These are phyloP conservation scores for Diplosoma virens DNA, from an alignment of 23 tunicate species.

Conservation along the genomic window DNA sequence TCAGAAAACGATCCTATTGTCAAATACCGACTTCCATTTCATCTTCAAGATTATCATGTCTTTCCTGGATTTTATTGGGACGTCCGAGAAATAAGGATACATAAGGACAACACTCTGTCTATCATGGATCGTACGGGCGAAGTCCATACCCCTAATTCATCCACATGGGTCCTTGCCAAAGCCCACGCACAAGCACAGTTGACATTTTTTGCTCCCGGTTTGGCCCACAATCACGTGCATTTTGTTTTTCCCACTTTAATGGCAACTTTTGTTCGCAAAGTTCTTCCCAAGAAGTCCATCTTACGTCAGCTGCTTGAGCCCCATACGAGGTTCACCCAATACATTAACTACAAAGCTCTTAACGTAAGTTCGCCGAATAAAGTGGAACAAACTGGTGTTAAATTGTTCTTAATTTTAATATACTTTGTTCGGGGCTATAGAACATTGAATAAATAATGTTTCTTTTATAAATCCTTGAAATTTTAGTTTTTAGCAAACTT, in stretches of 20 bases:
- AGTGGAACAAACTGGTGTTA: too few relatives aligned
- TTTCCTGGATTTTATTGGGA: slow-evolving; percentile 69
- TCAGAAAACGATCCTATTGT: slow-evolving; percentile 17
- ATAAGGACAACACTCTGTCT: slow-evolving; percentile 23
- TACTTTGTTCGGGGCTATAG: too few relatives aligned
- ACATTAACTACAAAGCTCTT: slow-evolving; percentile 56
- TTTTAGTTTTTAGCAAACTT: too few relatives aligned
- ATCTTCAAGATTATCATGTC: slow-evolving; percentile 21
- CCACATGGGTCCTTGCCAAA: slow-evolving; percentile 73
- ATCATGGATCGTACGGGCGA: slow-evolving; percentile 43
- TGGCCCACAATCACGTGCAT: slow-evolving; percentile 62
- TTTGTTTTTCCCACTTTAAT: slow-evolving; percentile 65
- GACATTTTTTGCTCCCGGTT: slow-evolving; percentile 74
- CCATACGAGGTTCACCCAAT: slow-evolving; percentile 71
- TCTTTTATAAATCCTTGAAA: too few relatives aligned
- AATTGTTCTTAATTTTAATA: too few relatives aligned
- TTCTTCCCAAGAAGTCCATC: slow-evolving; percentile 35
- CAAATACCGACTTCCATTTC: slow-evolving; percentile 39
- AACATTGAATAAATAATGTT: too few relatives aligned
- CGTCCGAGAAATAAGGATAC: slow-evolving; percentile 47
- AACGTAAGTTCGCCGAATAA: slow-evolving; percentile 79
- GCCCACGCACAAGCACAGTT: slow-evolving; percentile 87
- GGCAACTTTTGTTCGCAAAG: slow-evolving; percentile 34
- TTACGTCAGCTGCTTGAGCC: slow-evolving; percentile 74
- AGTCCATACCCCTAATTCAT: slow-evolving; percentile 52